These are phyloP conservation scores for Archivesica marissinica DNA, from an alignment of 1,140 invertebrate species.

Conservation along the genomic window DNA sequence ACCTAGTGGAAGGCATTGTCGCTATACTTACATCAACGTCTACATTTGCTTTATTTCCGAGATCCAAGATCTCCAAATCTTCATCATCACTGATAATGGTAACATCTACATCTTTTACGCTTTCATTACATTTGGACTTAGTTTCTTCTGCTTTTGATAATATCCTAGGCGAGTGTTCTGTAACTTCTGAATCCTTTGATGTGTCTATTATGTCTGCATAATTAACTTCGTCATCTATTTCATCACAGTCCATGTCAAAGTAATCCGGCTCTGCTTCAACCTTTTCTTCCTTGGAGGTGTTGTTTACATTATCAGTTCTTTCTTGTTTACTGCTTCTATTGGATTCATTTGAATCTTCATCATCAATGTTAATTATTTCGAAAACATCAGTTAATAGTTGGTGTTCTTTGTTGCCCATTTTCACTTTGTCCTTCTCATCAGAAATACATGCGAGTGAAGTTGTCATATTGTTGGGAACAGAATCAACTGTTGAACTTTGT, in stretches of 20 bases:
- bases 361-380: constrained; percentile 18
- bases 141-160: neutral
- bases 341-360: constrained; percentile 13
- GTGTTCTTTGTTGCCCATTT: neutral
- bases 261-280: constrained; percentile 10
- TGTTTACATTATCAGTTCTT: no score
- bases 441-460: no score
- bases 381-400: neutral
- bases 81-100: constrained; percentile 57
- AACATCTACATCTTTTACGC: constrained; percentile 59
- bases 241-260: constrained; percentile 42
- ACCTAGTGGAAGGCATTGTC: no score
- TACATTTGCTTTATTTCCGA: neutral
- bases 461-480: no score
- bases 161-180: neutral
- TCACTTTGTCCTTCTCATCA: neutral
- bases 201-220: constrained; percentile 29
- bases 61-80: constrained; percentile 22
- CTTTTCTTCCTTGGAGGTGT: neutral
- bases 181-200: neutral
- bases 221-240: constrained; percentile 37
- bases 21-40: no score
- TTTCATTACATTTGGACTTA: neutral
- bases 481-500: no score
- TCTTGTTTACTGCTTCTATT: neutral